Evolutionary conservation across 2,113 vertebrate species (phyloP), one percentile per base, ranked within the genome.

Genomic region (Neopipo cinnamomea): DNA sequence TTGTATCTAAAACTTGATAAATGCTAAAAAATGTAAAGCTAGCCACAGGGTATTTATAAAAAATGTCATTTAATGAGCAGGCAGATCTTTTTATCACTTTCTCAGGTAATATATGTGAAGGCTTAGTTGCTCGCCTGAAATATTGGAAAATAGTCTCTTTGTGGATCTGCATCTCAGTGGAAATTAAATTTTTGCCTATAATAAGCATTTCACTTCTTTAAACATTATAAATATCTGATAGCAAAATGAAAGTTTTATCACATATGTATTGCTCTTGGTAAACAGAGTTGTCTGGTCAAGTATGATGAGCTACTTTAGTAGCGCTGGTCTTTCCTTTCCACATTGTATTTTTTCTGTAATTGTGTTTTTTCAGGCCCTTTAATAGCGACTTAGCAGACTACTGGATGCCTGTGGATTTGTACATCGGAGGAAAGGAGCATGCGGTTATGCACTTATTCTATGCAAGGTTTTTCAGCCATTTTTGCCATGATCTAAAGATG

Each of bases 381-480:
- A 95, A 93, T 49, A 93, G 97, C 21, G 97, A 96, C 2, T 85
- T 98, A 44, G 99, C 98, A 13, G 98, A 99, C 91, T 98, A 98
- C 96, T 99, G 99, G 99, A 98, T 99, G 98, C 99, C 99, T 9
- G 99, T 99, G 94, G 99, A 99, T 61, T 94, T 99, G 87, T 99
- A 99, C 96, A 97, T 99, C 0, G 99, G 99, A 25, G 99, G 99
- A 61, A 99, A 99, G 89, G 99, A 99, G 52, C 99, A 99, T 6
- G 99, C 99, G 1, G 99, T 99, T 91, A 99, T 99, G 99, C 99
- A 99, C 88, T 96, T 99, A 91, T 99, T 99, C 97, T 99, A 99
- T 2, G 99, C 99, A 1, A 98, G 99, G 44, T 99, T 99, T 97
- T 97, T 99, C 44, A 98, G 97, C 93, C 99, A 99, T 95, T 99